Evolutionary conservation across 2,888 invertebrate genomes (phyloP), one percentile per base, ranked within the genome.

Genomic region (Erebia palarica): DNA sequence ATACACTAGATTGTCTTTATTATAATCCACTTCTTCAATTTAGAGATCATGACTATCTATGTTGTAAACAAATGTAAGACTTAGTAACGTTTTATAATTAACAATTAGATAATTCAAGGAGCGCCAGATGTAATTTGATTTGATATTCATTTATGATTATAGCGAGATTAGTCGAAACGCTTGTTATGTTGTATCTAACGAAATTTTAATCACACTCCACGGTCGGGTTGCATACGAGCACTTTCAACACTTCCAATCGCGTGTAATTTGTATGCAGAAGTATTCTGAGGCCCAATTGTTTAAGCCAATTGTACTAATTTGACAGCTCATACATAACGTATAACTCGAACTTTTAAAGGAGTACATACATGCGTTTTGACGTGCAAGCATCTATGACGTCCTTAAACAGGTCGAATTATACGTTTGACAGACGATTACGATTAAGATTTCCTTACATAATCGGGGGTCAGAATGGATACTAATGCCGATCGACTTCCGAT

Each of bases 201-300:
- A 66, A 73, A 72, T 73, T 73, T 69, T 74, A 73, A 76, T 75
- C 71, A 75, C 68, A 72, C 53, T 68, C 69, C 60, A 69, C 73
- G 65, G 70, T 70, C 51, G 68, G 63, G 27, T 18, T 59, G 58
- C 42, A 18, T 67, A 51, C 64, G 59, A 64, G 55, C 65, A 64
- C 73, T 71, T 70, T 73, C 69, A 67, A 73, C 74, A 75, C 65
- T 68, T 66, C 53, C 68, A 73, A 75, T 65, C 66, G 68, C 70
- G 63, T 66, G 63, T 73, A 69, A 70, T 69, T 68, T 60, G 66
- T 69, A 14, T 63, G 13, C 53, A 57, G 47, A 67, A 71, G 58
- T 16, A 66, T 72, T 66, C 44, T 51, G 16, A n/a, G n/a, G n/a
- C n/a, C n/a, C n/a, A n/a, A n/a, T n/a, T n/a, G n/a, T n/a, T n/a